A percentile compares a stretch with the other conserved stretches of the same genome.
phyloP scores from a whole-genome alignment of 2,888 invertebrate species.

The Cataglyphis rosenhaueri region DNA sequence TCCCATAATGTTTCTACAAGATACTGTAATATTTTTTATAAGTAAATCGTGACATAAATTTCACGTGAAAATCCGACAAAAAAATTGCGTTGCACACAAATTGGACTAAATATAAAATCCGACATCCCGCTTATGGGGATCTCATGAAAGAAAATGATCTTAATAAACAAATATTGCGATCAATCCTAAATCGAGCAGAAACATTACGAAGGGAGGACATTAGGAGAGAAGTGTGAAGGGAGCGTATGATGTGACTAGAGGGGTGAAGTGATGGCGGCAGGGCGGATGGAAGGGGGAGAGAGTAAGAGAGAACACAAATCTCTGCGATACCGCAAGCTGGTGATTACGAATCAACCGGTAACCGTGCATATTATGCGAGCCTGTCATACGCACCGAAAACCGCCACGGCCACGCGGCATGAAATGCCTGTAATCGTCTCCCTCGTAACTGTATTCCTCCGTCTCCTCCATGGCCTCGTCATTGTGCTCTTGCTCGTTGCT shows the following conservation, averaged over 20 bases:
- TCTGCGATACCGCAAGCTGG: background rate
- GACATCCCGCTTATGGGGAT: background rate
- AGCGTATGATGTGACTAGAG: background rate
- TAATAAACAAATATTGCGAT: background rate
- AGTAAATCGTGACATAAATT: background rate
- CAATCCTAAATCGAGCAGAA: background rate
- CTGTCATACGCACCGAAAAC: conserved; percentile 85
- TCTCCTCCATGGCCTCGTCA: conserved; percentile 82
- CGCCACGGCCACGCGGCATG: conserved; percentile 86
- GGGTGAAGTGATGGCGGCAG: background rate
- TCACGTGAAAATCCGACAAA: background rate
- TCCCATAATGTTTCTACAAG: conserved; percentile 7
- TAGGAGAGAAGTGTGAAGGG: background rate
- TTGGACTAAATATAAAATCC: conserved; percentile 1
- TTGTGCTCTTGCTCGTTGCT: conserved; percentile 79
- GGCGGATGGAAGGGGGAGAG: background rate
- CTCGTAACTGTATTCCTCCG: conserved; percentile 84
- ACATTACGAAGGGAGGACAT: background rate
- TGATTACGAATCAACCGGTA: conserved; percentile 11
- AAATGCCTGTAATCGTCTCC: conserved; percentile 86
- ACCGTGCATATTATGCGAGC: conserved; percentile 22
- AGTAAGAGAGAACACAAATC: background rate
- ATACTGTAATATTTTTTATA: background rate
- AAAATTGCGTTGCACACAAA: background rate
- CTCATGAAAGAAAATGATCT: background rate